These are phyloP conservation scores for Alcis repandata DNA, from an alignment of 2,888 invertebrate genomes.

Conservation along the genomic window DNA sequence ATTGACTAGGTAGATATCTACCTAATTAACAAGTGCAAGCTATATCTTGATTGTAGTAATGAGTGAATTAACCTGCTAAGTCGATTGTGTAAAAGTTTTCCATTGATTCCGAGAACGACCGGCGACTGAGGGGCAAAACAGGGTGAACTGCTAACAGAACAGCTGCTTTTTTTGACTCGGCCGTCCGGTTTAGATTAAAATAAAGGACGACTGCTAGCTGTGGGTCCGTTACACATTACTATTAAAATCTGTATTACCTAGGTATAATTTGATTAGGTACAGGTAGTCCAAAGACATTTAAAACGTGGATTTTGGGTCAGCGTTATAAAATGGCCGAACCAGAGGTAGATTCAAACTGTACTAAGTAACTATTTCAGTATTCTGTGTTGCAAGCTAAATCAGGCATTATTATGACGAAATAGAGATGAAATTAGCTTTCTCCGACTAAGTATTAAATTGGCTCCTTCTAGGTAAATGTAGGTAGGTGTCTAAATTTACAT, in stretches of 20 bases:
- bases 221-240: constrained; percentile 20
- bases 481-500: no score
- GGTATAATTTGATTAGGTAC: constrained; percentile 3
- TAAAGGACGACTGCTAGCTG: constrained; percentile 19
- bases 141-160: constrained; percentile 35
- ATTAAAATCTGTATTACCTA: constrained; percentile 5
- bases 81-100: constrained; percentile 33
- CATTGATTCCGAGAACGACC: constrained; percentile 34
- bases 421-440: no score
- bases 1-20: neutral
- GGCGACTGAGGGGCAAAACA: constrained; percentile 32
- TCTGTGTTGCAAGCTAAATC: no score
- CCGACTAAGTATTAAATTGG: no score
- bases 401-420: no score
- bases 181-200: constrained; percentile 33
- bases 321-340: no score
- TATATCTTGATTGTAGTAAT: constrained; percentile 2
- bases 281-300: neutral
- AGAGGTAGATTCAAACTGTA: no score
- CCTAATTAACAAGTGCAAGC: constrained; percentile 1
- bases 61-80: constrained; percentile 14
- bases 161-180: constrained; percentile 37
- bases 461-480: no score
- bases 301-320: no score
- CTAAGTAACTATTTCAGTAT: no score